Evolutionary conservation across 35 echinoderm and acorn worm species (phyloP).

Genomic region (Holothuria glaberrima): DNA sequence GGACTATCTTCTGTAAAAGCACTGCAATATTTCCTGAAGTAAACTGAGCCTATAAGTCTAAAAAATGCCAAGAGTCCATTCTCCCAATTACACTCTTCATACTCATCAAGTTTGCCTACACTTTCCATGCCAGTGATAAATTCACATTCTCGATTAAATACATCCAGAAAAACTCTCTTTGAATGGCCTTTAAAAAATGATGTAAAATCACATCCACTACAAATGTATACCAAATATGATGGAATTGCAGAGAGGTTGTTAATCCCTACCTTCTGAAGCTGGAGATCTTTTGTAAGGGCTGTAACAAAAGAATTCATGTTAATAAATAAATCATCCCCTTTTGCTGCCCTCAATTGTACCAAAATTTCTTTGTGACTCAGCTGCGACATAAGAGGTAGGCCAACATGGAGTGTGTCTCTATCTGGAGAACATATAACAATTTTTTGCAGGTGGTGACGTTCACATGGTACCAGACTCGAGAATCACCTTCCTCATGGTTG

Average conservation of each 20-base stretch:
- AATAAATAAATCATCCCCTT: slow-evolving; percentile 50
- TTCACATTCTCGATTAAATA: slow-evolving; percentile 41
- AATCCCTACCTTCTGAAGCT: not conserved
- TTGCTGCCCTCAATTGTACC: slow-evolving; percentile 35
- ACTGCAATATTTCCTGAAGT: slow-evolving; percentile 54
- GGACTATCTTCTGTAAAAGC: slow-evolving; percentile 54
- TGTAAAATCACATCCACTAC: slow-evolving; percentile 54
- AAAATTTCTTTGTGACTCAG: not conserved
- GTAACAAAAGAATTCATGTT: slow-evolving; percentile 30
- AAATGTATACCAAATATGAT: slow-evolving; percentile 17
- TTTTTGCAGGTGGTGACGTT: slow-evolving; percentile 2
- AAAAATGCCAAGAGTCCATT: slow-evolving; percentile 51
- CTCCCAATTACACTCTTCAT: not conserved
- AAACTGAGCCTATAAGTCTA: slow-evolving; percentile 55
- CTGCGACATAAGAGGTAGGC: slow-evolving; percentile 17
- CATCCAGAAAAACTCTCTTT: slow-evolving; percentile 54
- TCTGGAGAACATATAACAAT: slow-evolving; percentile 63
- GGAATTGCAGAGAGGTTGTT: not conserved
- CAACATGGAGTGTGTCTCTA: slow-evolving; percentile 52
- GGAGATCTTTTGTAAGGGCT: not conserved
- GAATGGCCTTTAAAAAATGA: slow-evolving; percentile 59
- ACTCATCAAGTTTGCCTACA: slow-evolving; percentile 29
- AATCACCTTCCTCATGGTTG: slow-evolving; percentile 64
- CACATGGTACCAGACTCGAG: slow-evolving; percentile 47
- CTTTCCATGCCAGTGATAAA: slow-evolving; percentile 42